A percentile compares a stretch with the other conserved stretches of the same genome.
Conservation (phyloP, 2,888 invertebrate species). For the Pristionchus fissidentatus region DNA sequence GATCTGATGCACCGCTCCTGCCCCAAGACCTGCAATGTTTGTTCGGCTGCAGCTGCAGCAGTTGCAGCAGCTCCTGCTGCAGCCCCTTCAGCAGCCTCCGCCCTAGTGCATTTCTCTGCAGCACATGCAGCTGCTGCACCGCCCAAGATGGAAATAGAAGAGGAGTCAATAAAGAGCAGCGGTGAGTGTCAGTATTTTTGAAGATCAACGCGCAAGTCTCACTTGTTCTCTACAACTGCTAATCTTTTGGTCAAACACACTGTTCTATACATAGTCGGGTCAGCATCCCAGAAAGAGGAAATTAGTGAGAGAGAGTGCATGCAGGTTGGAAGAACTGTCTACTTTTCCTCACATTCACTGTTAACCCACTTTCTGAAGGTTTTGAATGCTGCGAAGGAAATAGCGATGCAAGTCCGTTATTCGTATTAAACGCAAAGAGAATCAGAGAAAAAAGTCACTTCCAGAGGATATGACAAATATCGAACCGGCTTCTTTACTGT, state of each 20-base stretch:
- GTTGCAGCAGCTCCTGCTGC: background rate
- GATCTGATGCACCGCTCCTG: constrained; percentile 45
- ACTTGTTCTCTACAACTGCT: too few species aligned
- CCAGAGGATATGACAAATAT: too few species aligned
- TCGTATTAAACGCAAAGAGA: background rate
- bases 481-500: background rate
- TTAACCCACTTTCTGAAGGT: too few species aligned
- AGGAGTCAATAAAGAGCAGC: background rate
- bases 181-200: too few species aligned
- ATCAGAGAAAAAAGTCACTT: background rate
- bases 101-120: background rate
- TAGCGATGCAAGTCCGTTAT: too few species aligned
- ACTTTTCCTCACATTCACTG: too few species aligned
- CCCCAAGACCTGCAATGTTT: constrained; percentile 45
- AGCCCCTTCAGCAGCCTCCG: background rate
- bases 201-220: too few species aligned
- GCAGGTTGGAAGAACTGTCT: too few species aligned
- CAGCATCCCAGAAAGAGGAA: background rate
- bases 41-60: constrained; percentile 1
- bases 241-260: too few species aligned
- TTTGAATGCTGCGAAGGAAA: too few species aligned
- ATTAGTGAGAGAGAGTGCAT: too few species aligned
- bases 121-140: background rate
- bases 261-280: too few species aligned
- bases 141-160: background rate